Evolutionary conservation across 2,888 invertebrate species (phyloP).

Genomic region (Eilema griseolum): DNA sequence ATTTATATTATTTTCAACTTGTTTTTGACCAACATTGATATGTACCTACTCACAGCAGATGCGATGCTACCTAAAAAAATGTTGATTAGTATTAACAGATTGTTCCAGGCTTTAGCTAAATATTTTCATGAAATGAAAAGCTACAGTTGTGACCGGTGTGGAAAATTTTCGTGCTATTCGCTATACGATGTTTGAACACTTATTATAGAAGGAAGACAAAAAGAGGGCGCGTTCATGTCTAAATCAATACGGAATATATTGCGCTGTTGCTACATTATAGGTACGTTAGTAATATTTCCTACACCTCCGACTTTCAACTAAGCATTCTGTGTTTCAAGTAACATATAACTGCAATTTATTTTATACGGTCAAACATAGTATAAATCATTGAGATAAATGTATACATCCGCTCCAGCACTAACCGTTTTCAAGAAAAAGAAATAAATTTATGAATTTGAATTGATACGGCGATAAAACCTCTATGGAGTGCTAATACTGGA

Average conservation of each 20-base stretch:
- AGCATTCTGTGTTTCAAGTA: slow-evolving; percentile 14
- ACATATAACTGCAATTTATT: slow-evolving; percentile 36
- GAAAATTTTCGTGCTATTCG: too few species aligned
- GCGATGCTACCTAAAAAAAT: too few species aligned
- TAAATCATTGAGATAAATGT: slow-evolving; percentile 40
- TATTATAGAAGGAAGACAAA: not conserved
- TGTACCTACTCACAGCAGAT: too few species aligned
- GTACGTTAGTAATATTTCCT: slow-evolving; percentile 16
- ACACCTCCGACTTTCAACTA: slow-evolving; percentile 20
- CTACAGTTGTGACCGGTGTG: too few species aligned
- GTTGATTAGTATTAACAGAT: not conserved
- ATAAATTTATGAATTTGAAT: slow-evolving; percentile 29
- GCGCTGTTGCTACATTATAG: slow-evolving; percentile 10
- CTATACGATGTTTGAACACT: not conserved
- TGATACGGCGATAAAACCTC: slow-evolving; percentile 33
- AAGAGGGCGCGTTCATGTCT: slow-evolving; percentile 7
- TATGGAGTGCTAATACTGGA: slow-evolving; percentile 20
- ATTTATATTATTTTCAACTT: slow-evolving; percentile 1
- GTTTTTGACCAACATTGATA: not conserved
- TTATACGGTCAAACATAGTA: slow-evolving; percentile 40
- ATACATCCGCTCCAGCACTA: slow-evolving; percentile 20
- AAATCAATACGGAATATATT: slow-evolving; percentile 10
- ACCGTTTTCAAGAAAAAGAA: slow-evolving; percentile 33
- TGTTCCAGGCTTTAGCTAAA: not conserved
- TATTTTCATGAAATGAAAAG: not conserved